phyloP scores from a whole-genome alignment of 2,888 invertebrate species.

The Thymelicus acteon region DNA sequence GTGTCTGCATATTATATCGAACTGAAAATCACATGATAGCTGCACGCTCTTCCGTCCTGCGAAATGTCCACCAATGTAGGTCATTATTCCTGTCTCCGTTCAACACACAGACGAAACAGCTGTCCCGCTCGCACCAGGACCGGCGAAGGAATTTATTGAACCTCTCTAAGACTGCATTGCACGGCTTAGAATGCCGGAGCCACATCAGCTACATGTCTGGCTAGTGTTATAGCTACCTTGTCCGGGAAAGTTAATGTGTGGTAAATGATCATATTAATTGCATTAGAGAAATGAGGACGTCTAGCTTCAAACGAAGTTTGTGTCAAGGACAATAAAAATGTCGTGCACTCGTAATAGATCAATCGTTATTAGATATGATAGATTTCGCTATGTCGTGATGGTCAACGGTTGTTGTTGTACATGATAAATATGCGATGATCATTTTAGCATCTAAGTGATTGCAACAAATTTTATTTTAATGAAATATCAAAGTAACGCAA shows the following conservation, averaged over 20 bases:
- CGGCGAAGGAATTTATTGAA: conserved; percentile 30
- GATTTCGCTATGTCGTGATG: no score
- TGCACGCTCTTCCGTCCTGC: conserved; percentile 21
- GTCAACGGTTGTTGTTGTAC: no score
- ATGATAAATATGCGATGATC: no score
- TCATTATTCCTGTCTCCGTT: conserved; percentile 4
- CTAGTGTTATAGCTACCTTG: not conserved
- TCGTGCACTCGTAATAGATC: no score
- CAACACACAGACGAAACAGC: not conserved
- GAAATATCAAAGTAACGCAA: no score
- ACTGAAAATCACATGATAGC: conserved; percentile 8
- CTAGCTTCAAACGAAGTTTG: not conserved
- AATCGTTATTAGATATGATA: no score
- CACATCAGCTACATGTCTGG: conserved; percentile 14
- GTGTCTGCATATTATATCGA: not conserved
- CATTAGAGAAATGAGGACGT: not conserved
- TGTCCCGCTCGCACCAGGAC: conserved; percentile 20
- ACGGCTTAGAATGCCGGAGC: conserved; percentile 2
- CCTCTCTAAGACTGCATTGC: conserved; percentile 30
- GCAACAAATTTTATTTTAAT: no score
- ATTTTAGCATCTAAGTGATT: no score
- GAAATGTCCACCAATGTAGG: conserved; percentile 26
- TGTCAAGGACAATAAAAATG: no score
- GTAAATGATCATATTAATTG: not conserved
- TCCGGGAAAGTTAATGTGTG: conserved; percentile 1